Evolutionary conservation across 2,888 invertebrate genomes (phyloP), one percentile per base, ranked within the genome.

Genomic region (Polietes domitor): DNA sequence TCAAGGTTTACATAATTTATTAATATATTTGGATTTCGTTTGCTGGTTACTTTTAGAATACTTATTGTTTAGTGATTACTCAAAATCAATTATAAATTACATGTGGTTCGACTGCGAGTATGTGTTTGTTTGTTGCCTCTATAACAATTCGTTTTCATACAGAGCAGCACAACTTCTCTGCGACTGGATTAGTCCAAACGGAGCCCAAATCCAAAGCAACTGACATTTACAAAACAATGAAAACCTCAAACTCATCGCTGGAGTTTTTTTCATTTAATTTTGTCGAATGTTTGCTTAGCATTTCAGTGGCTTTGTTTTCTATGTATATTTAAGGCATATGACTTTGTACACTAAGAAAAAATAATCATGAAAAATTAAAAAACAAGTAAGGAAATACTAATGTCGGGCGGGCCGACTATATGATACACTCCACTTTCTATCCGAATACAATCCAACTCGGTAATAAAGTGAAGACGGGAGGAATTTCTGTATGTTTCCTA

Each of bases 161-260:
- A 37, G 21, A 53, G 19, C 21, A 3, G 17, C 10, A 21, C 19
- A 21, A 21, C 26, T 26, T 58, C 58, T 26, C 58, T 26, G 26
- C 58, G 24, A 24, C 55, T 10, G 12, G 15, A 32, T 17, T 5
- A 6, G 17, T n/a, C 43, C n/a, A 55, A 7, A 5, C 24, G 1
- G 10, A 21, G 43, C 3, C 43, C 43, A 43, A 1, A 65, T 65
- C 74, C 55, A 71, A 77, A 53, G n/a, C 24, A 80, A 83, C 80
- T 83, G 83, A 77, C 80, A 83, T 80, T 84, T 83, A 55, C 47
- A 28, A 78, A 81, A 84, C 83, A 80, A 81, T 76, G 50, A 76
- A 84, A 73, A 75, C 65, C 68, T 24, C 68, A 68, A 68, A 68
- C 12, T 68, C 68, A 68, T 24, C 15, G 68, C 68, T 61, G 28